Percentiles rank a stretch among this genome's conserved stretches.
phyloP scores from a whole-genome alignment of 2,797 vertebrate species.

The Chiloscyllium punctatum region DNA sequence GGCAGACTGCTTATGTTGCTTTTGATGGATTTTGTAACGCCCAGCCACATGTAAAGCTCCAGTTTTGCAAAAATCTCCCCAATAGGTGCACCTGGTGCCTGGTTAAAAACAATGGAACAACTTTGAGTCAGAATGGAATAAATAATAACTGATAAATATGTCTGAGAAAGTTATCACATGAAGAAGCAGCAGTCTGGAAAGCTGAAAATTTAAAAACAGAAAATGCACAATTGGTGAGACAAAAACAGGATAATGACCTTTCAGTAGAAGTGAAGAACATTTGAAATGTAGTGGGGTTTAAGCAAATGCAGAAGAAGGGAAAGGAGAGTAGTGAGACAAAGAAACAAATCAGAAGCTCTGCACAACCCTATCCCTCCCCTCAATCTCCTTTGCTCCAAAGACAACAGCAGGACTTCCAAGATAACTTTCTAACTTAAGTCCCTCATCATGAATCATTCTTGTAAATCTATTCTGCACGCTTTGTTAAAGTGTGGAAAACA shows the following conservation, averaged over 20 bases:
- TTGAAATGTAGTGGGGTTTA: too few species aligned
- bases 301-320: too few species aligned
- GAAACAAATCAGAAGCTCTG: too few species aligned
- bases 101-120: not conserved
- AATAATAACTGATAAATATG: not conserved
- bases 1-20: conserved; percentile 69
- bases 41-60: conserved; percentile 87
- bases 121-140: not conserved
- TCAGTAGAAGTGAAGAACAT: too few species aligned
- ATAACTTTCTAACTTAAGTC: not conserved
- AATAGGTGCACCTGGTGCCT: conserved; percentile 70
- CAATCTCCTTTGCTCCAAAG: not conserved
- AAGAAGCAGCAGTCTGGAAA: not conserved
- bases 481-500: not conserved
- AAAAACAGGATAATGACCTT: too few species aligned
- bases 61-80: conserved; percentile 81
- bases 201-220: not conserved
- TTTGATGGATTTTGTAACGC: conserved; percentile 73
- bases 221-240: not conserved
- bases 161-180: not conserved
- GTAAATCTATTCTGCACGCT: not conserved
- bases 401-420: not conserved
- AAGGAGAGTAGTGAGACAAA: too few species aligned
- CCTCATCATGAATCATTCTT: not conserved
- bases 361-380: not conserved